Percentiles rank a stretch among this genome's conserved stretches.
These are phyloP conservation scores for Agriopis leucophaearia DNA, from an alignment of 2,888 invertebrate species.

Conservation along the genomic window DNA sequence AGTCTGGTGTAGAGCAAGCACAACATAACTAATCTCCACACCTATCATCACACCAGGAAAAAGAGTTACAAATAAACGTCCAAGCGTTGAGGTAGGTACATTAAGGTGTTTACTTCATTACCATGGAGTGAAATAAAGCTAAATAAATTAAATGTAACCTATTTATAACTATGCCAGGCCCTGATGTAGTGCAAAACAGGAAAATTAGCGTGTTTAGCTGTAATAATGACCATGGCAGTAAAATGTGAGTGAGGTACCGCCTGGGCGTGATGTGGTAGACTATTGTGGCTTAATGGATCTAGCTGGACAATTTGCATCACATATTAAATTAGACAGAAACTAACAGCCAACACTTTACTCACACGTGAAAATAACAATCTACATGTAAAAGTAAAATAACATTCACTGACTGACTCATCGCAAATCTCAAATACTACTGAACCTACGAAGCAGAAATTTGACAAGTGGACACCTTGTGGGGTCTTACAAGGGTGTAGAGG, in stretches of 20 bases:
- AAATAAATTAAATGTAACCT: constrained; percentile 9
- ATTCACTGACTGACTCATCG: too few species aligned
- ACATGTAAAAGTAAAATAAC: too few species aligned
- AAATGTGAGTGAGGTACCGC: constrained; percentile 5
- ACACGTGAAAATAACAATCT: too few species aligned
- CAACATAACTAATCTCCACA: background rate
- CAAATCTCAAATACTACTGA: too few species aligned
- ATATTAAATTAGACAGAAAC: too few species aligned
- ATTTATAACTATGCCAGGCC: constrained; percentile 4
- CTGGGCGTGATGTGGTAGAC: constrained; percentile 5
- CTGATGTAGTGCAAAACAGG: constrained; percentile 34
- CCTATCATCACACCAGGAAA: background rate
- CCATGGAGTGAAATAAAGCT: background rate
- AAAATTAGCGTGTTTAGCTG: constrained; percentile 41
- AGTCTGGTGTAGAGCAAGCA: too few species aligned
- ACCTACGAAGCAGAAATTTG: too few species aligned
- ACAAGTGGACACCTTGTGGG: too few species aligned
- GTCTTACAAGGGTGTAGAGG: too few species aligned
- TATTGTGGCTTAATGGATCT: constrained; percentile 4
- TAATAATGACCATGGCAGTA: constrained; percentile 28
- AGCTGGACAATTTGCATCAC: background rate
- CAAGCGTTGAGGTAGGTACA: background rate
- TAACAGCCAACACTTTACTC: too few species aligned
- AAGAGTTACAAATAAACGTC: background rate
- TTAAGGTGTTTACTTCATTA: background rate